Base-by-base conservation (phyloP, 2,113 vertebrate species). In the Tenrec ecaudatus region DNA sequence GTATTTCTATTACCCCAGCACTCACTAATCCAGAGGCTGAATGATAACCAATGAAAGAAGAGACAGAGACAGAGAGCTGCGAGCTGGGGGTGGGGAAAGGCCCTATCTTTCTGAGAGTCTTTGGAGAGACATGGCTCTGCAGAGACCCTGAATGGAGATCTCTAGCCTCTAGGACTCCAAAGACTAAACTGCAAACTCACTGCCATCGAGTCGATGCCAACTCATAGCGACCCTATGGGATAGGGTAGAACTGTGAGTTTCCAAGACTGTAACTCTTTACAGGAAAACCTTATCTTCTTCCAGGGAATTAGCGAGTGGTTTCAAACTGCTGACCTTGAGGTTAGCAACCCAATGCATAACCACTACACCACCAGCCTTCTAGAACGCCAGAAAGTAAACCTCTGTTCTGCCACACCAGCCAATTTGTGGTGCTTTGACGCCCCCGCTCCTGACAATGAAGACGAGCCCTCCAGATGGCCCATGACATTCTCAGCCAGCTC, bases 391-490 rank as follows among this genome's bases (percentile, higher is more conserved):
- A 17, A 31, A 71, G n/a, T 19, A 17, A 71, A 71, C n/a, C n/a
- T 69, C 66, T 71, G 31, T 33, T 71, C 66, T 71, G 31, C 31
- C n/a, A 71, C 1, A 5, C 66, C 68, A 71, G 3, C 68, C n/a
- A 33, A 71, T 71, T n/a, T 33, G 15, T 17, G 68, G 31, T 71
- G n/a, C 68, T 71, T 33, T 71, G 68, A 31, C 33, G n/a, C 31
- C 6, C 6, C 68, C 31, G 68, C 68, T 71, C 31, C 15, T 69
- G 31, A 23, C 31, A 69, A 69, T 6, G 6, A n/a, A 69, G 31
- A 69, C 68, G n/a, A 16, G 29, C 4, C 2, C 5, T 3, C n/a
- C 0, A 0, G 16, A 36, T 6, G 40, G 66, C 8, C n/a, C 29
- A 8, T 6, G 15, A 71, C 0, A 0, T 78, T 12, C 57, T 19